Conservation (phyloP, 2,113 vertebrate species). For the Sturnus vulgaris region DNA sequence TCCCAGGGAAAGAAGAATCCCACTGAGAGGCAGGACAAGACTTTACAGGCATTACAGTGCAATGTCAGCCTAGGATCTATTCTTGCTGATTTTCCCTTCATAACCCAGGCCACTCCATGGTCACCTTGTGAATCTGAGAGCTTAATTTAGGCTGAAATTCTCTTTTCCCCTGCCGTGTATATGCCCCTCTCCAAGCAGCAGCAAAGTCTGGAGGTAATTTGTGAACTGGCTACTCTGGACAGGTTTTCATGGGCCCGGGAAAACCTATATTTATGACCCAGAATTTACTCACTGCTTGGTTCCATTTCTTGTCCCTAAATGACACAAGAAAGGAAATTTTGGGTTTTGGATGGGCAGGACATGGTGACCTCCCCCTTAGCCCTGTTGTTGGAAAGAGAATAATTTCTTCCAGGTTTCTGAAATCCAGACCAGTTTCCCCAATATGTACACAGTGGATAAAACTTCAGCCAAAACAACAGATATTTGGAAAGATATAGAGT, state of each 20-base stretch:
- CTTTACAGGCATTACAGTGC: not conserved
- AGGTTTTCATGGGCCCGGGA: not conserved
- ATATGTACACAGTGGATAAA: not conserved
- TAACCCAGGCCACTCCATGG: not conserved
- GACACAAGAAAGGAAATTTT: not conserved
- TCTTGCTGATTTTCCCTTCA: not conserved
- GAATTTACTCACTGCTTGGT: not conserved
- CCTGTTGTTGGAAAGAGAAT: not conserved
- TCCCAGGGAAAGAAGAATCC: not conserved
- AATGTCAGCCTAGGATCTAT: not conserved
- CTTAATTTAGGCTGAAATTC: not conserved
- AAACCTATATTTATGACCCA: not conserved
- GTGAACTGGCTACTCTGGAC: not conserved
- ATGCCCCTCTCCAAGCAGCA: not conserved
- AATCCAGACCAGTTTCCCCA: not conserved
- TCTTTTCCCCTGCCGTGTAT: not conserved
- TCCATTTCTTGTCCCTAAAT: not conserved
- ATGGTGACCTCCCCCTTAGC: not conserved
- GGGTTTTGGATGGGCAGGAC: not conserved
- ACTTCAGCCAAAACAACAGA: not conserved
- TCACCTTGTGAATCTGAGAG: not conserved
- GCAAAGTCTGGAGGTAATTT: not conserved
- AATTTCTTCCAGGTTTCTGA: not conserved
- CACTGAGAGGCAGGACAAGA: not conserved
- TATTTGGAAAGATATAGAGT: not conserved